Evolutionary conservation across 2,888 invertebrate species (phyloP).

Genomic region (Nipponacmea schrenckii): DNA sequence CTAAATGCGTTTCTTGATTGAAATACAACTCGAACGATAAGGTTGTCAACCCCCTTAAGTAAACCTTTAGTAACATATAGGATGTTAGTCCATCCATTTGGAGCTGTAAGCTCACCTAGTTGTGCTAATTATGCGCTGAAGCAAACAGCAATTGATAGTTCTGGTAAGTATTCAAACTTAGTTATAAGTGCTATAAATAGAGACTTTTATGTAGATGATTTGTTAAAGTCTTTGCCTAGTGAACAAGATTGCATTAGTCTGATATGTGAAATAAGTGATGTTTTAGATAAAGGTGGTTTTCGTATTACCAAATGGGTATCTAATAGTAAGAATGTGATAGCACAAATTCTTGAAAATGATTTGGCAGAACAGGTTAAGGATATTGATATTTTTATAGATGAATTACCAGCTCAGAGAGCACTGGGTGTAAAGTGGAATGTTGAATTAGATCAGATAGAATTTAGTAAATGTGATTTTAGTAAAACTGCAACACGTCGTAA

Average conservation of each 20-base stretch:
- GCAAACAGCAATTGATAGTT: background rate
- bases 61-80: background rate
- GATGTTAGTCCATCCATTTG: slow-evolving; percentile 11
- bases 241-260: slow-evolving; percentile 12
- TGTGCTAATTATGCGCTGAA: slow-evolving; percentile 4
- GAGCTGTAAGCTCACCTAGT: background rate
- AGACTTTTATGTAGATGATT: slow-evolving; percentile 32
- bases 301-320: slow-evolving; percentile 18
- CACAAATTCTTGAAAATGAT: slow-evolving; percentile 15
- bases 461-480: too few relatives aligned
- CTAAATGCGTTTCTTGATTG: too few relatives aligned
- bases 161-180: slow-evolving; percentile 5
- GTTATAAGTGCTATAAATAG: background rate
- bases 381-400: slow-evolving; percentile 10
- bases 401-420: too few relatives aligned
- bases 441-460: too few relatives aligned
- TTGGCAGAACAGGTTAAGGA: slow-evolving; percentile 2
- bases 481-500: background rate
- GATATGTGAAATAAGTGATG: slow-evolving; percentile 13
- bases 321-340: slow-evolving; percentile 18
- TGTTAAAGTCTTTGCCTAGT: slow-evolving; percentile 23
- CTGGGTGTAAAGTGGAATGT: too few relatives aligned
- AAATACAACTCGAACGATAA: too few relatives aligned
- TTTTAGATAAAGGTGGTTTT: slow-evolving; percentile 18
- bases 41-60: too few relatives aligned